Base-by-base conservation (phyloP, 2,797 vertebrate species). In the Dromococcyx pavoninus region DNA sequence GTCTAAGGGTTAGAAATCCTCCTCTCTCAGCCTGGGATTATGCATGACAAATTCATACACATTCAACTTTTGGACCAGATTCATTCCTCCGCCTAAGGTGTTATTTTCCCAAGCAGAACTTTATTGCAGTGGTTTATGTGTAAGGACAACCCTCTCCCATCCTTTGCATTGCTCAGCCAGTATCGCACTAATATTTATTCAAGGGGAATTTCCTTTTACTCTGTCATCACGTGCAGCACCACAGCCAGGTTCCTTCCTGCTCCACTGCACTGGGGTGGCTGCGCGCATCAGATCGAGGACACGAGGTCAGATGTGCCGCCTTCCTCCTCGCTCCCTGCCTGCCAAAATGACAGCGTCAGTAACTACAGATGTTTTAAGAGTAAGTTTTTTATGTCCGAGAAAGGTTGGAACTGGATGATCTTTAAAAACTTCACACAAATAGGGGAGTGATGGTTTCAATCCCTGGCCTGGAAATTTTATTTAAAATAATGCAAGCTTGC, bases 271-370 rank as follows among this genome's bases (percentile, higher is more conserved):
- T 4, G 7, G 39, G 30, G 28, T 3, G 3, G 39, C 69, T 5
- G 19, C 62, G 21, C 19, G 22, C 21, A 22, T 24, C 22, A 48
- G 46, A n/a, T 33, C 15, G 10, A 28, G 58, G 80, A 30, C 30
- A 11, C 0, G 1, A n/a, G 64, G 43, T n/a, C 7, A 5, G 28
- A 25, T 28, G 17, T 2, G 0, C 17, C 21, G 3, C 5, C 0
- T 15, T 35, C 60, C 25, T 37, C 53, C 62, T 53, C 10, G 1
- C 60, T 44, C 24, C 28, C 10, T 30, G 22, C 46, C 23, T 24
- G 17, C 58, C 37, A 2, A 12, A 43, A 7, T 2, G 1, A 5
- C 33, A 17, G 8, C 3, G 27, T 23, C 64, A 10, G 10, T 5
- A 16, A 30, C 37, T 13, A 32, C 4, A 11, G 23, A 30, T 9